Conservation (phyloP, 2,888 invertebrate species). For the Meliscaeva auricollis region DNA sequence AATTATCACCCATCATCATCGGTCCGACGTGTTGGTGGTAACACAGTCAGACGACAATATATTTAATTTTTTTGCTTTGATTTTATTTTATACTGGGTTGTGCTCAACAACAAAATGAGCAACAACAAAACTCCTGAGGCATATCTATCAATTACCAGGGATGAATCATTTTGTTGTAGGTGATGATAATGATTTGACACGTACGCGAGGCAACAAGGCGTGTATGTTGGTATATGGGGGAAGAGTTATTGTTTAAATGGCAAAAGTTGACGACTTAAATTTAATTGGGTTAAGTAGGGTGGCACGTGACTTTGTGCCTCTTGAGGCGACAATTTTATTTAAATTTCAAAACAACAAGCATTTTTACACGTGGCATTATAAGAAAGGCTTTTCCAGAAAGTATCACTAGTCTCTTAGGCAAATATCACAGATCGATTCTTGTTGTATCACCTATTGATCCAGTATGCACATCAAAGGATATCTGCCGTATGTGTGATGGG, state of each 20-base stretch:
- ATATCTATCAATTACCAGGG: conserved; percentile 47
- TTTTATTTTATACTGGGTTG: conserved; percentile 3
- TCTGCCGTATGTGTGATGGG: too few relatives aligned
- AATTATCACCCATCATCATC: conserved; percentile 76
- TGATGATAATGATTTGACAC: conserved; percentile 65
- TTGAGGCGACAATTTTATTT: too few relatives aligned
- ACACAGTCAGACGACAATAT: conserved; percentile 63
- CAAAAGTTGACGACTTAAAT: conserved; percentile 47
- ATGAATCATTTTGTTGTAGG: conserved; percentile 61
- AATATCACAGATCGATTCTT: too few relatives aligned
- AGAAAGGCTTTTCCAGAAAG: too few relatives aligned
- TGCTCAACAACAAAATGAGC: not conserved
- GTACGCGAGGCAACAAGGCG: conserved; percentile 54
- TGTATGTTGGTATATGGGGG: conserved; percentile 16
- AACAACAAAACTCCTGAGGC: conserved; percentile 25
- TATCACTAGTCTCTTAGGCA: too few relatives aligned
- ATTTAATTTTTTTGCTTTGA: conserved; percentile 6
- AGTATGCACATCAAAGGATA: too few relatives aligned
- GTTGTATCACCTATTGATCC: too few relatives aligned
- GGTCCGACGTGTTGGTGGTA: conserved; percentile 69
- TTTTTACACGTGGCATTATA: too few relatives aligned
- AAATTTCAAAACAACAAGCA: too few relatives aligned
- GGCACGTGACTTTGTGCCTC: conserved; percentile 42
- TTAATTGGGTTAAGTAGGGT: conserved; percentile 54
- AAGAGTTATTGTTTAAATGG: conserved; percentile 35